Conservation (phyloP, 2,797 vertebrate genomes). For the Peromyscus aztecus region DNA sequence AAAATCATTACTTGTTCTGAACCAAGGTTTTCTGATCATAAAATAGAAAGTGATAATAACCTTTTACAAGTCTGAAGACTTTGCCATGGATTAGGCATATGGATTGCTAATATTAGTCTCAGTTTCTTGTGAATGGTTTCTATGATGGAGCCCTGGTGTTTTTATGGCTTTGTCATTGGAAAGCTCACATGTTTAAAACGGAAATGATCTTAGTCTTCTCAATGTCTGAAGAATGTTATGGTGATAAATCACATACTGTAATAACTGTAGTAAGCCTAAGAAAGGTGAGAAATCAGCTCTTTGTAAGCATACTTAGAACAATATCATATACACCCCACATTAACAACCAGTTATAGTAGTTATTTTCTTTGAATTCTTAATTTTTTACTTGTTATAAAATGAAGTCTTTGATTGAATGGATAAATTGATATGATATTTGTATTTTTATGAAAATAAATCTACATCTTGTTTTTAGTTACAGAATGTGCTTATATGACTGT, state of each 20-base stretch:
- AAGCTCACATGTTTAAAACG: not conserved
- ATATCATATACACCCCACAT: not conserved
- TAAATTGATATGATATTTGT: not conserved
- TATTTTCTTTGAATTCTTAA: not conserved
- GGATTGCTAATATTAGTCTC: not conserved
- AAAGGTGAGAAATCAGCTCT: not conserved
- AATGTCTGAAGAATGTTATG: not conserved
- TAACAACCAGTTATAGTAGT: not conserved
- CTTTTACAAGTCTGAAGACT: not conserved
- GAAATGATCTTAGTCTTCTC: not conserved
- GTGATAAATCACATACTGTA: not conserved
- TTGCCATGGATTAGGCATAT: not conserved
- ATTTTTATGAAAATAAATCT: constrained; percentile 25
- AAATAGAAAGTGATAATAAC: not conserved
- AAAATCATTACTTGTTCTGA: constrained; percentile 15
- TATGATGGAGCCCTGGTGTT: not conserved
- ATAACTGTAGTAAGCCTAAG: not conserved
- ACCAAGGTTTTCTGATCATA: not conserved
- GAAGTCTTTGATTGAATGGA: not conserved
- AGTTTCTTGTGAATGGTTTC: not conserved
- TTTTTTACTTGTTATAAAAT: constrained; percentile 7
- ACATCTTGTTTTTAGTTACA: not conserved
- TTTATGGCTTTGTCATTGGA: not conserved
- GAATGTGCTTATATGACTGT: not conserved
- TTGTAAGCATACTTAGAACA: not conserved